phyloP scores from a whole-genome alignment of 2,113 vertebrate genomes.

The Hoplias malabaricus region DNA sequence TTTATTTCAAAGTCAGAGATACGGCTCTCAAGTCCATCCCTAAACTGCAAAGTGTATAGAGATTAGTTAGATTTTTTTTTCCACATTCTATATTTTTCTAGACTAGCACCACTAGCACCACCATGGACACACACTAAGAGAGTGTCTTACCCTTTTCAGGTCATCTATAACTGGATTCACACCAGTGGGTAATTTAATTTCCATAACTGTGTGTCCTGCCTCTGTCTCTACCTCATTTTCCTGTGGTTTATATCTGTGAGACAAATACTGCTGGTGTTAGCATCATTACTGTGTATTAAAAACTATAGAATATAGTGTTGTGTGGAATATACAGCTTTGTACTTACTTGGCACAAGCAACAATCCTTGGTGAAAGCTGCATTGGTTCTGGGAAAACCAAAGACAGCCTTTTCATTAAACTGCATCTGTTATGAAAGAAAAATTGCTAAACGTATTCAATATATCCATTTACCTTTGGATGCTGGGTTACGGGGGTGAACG shows the following conservation, averaged over 20 bases:
- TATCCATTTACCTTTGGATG: slow-evolving; percentile 21
- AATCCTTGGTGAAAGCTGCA: slow-evolving; percentile 64
- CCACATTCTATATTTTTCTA: neutral
- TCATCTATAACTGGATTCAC: slow-evolving; percentile 78
- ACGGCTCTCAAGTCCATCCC: slow-evolving; percentile 71
- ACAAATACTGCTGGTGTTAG: slow-evolving; percentile 32
- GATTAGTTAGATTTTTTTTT: neutral
- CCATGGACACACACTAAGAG: neutral
- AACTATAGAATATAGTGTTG: neutral
- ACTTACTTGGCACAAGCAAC: slow-evolving; percentile 88
- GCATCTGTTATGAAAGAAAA: neutral
- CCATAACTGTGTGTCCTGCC: slow-evolving; percentile 84
- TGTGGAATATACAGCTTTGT: neutral
- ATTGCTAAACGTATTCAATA: neutral
- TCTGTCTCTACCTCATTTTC: slow-evolving; percentile 63
- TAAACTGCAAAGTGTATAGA: slow-evolving; percentile 71
- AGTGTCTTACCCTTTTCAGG: slow-evolving; percentile 72
- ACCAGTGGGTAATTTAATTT: slow-evolving; percentile 86
- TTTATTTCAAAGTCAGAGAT: slow-evolving; percentile 80
- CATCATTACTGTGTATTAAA: neutral
- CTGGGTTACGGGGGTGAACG: neutral
- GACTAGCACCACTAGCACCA: neutral
- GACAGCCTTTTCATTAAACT: neutral
- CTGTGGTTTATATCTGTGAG: slow-evolving; percentile 78
- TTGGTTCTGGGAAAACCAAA: slow-evolving; percentile 52